These are phyloP conservation scores for Drymodes brunneopygia DNA, from an alignment of 2,113 vertebrate species.

Conservation along the genomic window DNA sequence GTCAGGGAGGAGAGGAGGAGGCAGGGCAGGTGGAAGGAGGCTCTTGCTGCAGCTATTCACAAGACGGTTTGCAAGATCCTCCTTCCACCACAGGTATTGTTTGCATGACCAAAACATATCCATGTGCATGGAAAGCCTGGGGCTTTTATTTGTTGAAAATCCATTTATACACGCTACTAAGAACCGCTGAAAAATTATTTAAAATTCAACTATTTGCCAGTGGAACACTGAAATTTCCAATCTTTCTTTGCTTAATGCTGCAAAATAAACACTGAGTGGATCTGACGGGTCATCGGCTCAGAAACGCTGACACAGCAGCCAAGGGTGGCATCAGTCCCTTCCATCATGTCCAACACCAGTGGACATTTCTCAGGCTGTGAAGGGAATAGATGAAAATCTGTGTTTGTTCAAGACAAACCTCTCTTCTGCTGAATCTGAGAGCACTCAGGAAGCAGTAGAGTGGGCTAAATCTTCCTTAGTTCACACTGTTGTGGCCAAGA, in stretches of 20 bases:
- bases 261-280: not conserved
- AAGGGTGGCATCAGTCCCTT: not conserved
- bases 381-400: not conserved
- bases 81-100: not conserved
- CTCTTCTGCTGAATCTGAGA: not conserved
- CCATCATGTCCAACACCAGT: fast-evolving
- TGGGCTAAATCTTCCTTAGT: not conserved
- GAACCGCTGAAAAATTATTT: not conserved
- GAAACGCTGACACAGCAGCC: not conserved
- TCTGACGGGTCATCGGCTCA: not conserved
- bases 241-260: not conserved
- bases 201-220: not conserved
- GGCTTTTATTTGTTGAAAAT: not conserved
- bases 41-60: not conserved
- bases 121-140: not conserved
- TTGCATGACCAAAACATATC: not conserved
- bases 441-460: not conserved
- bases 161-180: not conserved
- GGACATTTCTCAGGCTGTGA: not conserved
- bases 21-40: not conserved
- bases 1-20: not conserved
- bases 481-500: not conserved
- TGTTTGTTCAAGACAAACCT: not conserved
- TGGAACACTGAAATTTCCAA: not conserved
- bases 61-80: not conserved